Conservation (phyloP, 2,797 vertebrate genomes). For the Cheracebus regulus region DNA sequence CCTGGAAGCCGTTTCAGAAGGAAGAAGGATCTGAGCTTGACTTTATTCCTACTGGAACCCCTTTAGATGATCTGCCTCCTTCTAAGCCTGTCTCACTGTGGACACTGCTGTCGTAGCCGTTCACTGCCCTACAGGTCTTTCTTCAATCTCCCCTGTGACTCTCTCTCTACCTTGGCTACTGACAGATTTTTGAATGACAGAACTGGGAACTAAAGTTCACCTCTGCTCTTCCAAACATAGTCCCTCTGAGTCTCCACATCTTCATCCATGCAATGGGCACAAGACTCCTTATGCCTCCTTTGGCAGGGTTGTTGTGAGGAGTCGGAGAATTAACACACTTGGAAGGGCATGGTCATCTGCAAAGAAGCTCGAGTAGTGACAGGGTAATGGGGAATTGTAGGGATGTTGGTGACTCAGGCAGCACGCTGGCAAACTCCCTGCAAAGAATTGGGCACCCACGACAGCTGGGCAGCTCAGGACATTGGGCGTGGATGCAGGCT, state of each 20-base stretch:
- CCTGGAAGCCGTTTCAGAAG: not conserved
- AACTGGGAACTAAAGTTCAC: not conserved
- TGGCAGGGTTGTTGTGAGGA: not conserved
- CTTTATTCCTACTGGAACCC: not conserved
- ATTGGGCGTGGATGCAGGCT: not conserved
- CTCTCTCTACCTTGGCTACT: not conserved
- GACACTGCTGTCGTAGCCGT: not conserved
- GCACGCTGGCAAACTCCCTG: not conserved
- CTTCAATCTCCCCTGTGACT: accelerated
- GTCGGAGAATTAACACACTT: not conserved
- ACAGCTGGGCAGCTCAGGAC: accelerated
- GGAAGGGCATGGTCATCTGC: not conserved
- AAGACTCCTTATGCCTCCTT: not conserved
- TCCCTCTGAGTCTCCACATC: not conserved
- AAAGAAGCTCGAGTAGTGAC: not conserved
- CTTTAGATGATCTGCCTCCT: not conserved
- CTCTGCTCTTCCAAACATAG: not conserved
- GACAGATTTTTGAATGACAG: not conserved
- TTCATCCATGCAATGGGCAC: not conserved
- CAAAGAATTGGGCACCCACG: not conserved
- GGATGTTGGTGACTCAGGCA: not conserved
- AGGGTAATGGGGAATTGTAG: not conserved
- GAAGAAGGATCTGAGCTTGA: not conserved
- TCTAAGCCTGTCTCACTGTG: not conserved
- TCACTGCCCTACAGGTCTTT: accelerated